Evolutionary conservation across 2,797 vertebrate genomes (phyloP).

Genomic region (Notamacropus eugenii): DNA sequence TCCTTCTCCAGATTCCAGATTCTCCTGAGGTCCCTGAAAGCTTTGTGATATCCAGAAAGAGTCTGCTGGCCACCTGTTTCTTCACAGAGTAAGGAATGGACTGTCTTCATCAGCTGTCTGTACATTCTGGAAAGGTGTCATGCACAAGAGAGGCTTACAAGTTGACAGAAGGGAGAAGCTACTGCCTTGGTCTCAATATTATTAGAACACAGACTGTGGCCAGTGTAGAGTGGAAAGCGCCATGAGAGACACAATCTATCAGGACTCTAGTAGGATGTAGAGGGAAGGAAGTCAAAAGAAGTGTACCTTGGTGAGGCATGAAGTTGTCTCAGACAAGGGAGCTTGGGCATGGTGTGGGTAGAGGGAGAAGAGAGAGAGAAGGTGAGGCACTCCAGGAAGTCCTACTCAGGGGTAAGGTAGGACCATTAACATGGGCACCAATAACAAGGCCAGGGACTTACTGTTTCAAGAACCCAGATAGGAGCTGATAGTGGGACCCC

Average conservation of each 20-base stretch:
- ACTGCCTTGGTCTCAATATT: neutral
- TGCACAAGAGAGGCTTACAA: neutral
- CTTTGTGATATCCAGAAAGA: neutral
- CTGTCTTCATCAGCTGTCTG: neutral
- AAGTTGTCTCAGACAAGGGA: neutral
- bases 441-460: neutral
- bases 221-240: too few relatives aligned
- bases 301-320: neutral
- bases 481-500: neutral
- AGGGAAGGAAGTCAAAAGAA: too few relatives aligned
- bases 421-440: neutral
- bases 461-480: neutral
- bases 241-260: too few relatives aligned
- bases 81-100: neutral
- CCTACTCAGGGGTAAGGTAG: neutral
- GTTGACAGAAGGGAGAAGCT: neutral
- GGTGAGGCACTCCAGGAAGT: neutral
- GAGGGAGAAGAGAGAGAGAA: neutral
- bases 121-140: neutral
- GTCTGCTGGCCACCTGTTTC: neutral
- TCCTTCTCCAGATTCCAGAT: neutral
- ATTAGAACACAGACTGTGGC: too few relatives aligned
- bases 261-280: too few relatives aligned
- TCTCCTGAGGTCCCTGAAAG: neutral
- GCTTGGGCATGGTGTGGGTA: neutral